These are phyloP conservation scores for Hydrozoanthus gracilis DNA, from an alignment of 92 coral and sea anemone genomes.

Conservation along the genomic window DNA sequence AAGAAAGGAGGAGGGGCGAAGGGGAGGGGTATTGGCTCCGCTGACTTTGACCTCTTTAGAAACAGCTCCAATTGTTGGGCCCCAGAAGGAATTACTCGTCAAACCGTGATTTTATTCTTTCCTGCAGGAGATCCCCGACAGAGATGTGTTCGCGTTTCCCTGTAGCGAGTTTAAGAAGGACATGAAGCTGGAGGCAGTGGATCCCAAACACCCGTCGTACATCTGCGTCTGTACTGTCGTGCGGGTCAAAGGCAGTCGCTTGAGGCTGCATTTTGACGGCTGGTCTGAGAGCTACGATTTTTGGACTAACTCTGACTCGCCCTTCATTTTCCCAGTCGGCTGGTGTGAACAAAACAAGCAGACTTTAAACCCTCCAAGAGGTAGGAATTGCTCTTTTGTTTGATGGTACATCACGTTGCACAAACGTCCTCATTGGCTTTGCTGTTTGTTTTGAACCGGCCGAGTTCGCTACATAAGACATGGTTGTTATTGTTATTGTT, in stretches of 20 bases:
- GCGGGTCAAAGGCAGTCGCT: constrained; percentile 90
- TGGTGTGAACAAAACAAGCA: constrained; percentile 94
- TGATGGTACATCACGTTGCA: constrained; percentile 41
- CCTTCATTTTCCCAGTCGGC: constrained; percentile 89
- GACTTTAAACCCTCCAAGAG: constrained; percentile 85
- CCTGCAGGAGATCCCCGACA: constrained; percentile 79
- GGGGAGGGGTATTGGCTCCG: no score
- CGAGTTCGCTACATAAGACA: no score
- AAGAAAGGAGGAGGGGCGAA: no score
- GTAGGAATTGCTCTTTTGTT: constrained; percentile 56
- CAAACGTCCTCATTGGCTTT: background rate
- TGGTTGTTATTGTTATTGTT: no score
- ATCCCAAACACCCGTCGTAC: constrained; percentile 98
- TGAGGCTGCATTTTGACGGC: constrained; percentile 98
- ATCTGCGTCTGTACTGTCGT: constrained; percentile 97
- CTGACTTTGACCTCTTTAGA: no score
- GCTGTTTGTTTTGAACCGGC: background rate
- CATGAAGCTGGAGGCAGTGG: constrained; percentile 95
- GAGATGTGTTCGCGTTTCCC: constrained; percentile 83
- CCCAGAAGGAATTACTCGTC: background rate
- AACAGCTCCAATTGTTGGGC: no score
- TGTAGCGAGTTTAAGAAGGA: constrained; percentile 87
- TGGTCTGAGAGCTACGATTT: constrained; percentile 99
- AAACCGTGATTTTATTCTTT: background rate
- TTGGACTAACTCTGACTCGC: constrained; percentile 98